These are phyloP conservation scores for Geophilus truncorum DNA, from an alignment of 2,888 invertebrate species.

Conservation along the genomic window DNA sequence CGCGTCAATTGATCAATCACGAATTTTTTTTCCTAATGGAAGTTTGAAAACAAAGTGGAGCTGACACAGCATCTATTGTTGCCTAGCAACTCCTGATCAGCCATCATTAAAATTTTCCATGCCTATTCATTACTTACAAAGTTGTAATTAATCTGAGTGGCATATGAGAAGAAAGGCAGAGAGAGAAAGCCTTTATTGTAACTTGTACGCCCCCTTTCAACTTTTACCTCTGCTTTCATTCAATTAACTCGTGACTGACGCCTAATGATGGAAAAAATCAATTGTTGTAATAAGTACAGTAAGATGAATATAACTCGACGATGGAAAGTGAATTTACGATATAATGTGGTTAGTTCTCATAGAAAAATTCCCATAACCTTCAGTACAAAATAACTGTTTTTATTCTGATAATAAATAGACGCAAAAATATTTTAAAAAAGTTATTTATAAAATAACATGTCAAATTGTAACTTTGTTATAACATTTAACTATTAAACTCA, in stretches of 20 bases:
- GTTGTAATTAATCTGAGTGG: background rate
- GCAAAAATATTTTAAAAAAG: too few relatives aligned
- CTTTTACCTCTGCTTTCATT: background rate
- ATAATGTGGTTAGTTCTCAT: too few relatives aligned
- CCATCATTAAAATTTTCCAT: constrained; percentile 6
- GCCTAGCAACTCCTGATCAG: background rate
- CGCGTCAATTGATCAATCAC: background rate
- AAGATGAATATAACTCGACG: background rate
- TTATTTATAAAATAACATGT: too few relatives aligned
- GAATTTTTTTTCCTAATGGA: background rate
- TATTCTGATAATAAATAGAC: too few relatives aligned
- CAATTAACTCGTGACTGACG: constrained; percentile 5
- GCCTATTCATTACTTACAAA: constrained; percentile 7
- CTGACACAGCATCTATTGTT: background rate
- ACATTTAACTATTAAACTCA: too few relatives aligned
- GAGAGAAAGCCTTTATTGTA: background rate
- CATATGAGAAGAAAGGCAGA: background rate
- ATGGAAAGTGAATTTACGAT: too few relatives aligned
- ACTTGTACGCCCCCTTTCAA: background rate
- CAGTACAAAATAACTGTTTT: too few relatives aligned
- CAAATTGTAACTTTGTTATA: too few relatives aligned
- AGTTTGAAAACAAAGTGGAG: background rate
- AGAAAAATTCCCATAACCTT: too few relatives aligned
- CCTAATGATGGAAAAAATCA: background rate
- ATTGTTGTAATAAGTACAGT: background rate